These are phyloP conservation scores for Podarcis raffonei DNA, from an alignment of 2,113 vertebrate genomes.

Conservation along the genomic window DNA sequence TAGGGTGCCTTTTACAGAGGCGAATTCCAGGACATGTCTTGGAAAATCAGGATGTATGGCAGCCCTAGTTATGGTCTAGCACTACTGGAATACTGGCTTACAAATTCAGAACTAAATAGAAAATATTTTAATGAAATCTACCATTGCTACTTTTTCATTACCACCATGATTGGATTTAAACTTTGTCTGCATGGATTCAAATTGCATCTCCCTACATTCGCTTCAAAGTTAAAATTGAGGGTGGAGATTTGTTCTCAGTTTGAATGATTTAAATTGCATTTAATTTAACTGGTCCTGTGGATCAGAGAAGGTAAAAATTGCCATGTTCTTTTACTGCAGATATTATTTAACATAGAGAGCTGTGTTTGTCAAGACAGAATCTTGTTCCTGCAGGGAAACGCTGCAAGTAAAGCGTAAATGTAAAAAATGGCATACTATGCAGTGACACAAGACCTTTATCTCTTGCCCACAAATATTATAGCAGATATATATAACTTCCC, in stretches of 20 bases:
- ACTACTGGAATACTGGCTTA: background rate
- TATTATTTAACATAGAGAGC: background rate
- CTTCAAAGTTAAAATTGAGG: background rate
- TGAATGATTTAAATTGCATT: background rate
- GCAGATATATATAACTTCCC: conserved; percentile 2
- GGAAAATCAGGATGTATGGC: too few species aligned
- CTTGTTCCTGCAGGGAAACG: background rate
- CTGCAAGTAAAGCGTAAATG: conserved; percentile 2
- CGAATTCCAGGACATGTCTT: too few species aligned
- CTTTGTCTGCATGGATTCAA: background rate
- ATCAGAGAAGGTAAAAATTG: background rate
- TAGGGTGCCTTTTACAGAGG: too few species aligned
- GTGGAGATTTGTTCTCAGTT: background rate
- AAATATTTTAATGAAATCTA: conserved; percentile 10
- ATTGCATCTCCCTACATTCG: background rate
- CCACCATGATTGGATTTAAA: background rate
- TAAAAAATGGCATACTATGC: background rate
- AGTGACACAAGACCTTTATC: background rate
- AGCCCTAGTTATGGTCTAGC: background rate
- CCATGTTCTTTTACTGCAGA: background rate
- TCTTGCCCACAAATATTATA: conserved; percentile 10
- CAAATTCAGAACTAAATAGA: background rate
- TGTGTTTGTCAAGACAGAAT: background rate
- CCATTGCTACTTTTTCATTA: background rate
- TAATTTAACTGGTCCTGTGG: background rate